A percentile compares a stretch with the other conserved stretches of the same genome.
phyloP scores from a whole-genome alignment of 2,797 vertebrate species.

The Mus caroli region DNA sequence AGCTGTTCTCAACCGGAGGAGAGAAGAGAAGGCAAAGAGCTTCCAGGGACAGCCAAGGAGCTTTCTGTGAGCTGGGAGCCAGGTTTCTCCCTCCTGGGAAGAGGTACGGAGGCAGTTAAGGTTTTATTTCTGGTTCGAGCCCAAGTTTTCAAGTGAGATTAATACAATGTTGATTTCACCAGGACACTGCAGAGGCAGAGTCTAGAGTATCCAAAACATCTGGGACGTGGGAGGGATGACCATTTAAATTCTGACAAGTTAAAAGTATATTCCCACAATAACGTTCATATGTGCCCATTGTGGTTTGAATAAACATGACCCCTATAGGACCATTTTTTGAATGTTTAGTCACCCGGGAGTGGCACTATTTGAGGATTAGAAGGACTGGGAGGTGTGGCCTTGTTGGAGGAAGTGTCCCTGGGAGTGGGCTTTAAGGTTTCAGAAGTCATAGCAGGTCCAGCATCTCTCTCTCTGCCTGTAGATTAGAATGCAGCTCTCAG shows the following conservation, averaged over 20 bases:
- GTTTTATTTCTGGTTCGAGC: neutral
- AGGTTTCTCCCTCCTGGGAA: neutral
- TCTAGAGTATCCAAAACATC: neutral
- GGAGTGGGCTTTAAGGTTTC: neutral
- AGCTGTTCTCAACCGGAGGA: slow-evolving; percentile 11
- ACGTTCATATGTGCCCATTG: neutral
- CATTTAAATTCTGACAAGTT: neutral
- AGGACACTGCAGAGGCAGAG: neutral
- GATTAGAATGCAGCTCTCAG: neutral
- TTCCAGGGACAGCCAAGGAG: neutral
- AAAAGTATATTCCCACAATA: neutral
- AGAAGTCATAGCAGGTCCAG: neutral
- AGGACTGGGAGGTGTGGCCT: neutral
- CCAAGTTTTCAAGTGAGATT: slow-evolving; percentile 22
- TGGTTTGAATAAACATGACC: neutral
- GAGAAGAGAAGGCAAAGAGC: slow-evolving; percentile 1
- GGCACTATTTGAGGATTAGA: neutral
- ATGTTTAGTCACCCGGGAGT: neutral
- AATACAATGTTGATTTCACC: neutral
- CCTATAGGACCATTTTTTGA: neutral
- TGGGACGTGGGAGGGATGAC: neutral
- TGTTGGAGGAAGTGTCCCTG: neutral
- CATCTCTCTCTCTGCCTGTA: neutral
- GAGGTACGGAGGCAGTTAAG: neutral
- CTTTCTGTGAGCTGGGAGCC: neutral